These are phyloP conservation scores for Microplitis deprimator DNA, from an alignment of 2,888 invertebrate genomes.

Conservation along the genomic window DNA sequence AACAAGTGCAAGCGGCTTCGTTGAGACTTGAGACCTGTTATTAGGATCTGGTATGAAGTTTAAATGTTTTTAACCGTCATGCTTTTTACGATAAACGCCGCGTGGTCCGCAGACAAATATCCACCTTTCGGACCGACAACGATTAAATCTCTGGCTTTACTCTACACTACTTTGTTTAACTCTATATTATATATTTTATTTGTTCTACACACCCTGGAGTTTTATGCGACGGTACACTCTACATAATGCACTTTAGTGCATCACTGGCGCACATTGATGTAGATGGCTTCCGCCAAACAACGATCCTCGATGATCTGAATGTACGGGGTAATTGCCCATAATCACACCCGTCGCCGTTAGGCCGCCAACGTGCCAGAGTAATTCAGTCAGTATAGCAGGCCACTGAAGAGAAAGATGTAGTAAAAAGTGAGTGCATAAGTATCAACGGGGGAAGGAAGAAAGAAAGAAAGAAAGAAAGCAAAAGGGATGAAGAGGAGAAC, in stretches of 20 bases:
- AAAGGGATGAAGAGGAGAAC: slow-evolving; percentile 21
- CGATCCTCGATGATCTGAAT: slow-evolving; percentile 41
- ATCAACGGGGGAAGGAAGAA: slow-evolving; percentile 11
- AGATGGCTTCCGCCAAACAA: slow-evolving; percentile 33
- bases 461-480: slow-evolving; percentile 3
- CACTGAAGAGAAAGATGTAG: not conserved
- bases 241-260: not conserved
- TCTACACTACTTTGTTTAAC: slow-evolving; percentile 23
- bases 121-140: slow-evolving; percentile 54
- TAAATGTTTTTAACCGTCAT: slow-evolving; percentile 59
- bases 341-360: slow-evolving; percentile 60
- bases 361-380: slow-evolving; percentile 32
- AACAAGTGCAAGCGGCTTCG: slow-evolving; percentile 13
- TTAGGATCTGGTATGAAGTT: slow-evolving; percentile 55
- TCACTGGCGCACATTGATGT: not conserved
- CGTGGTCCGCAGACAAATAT: slow-evolving; percentile 51
- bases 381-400: not conserved
- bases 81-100: slow-evolving; percentile 54
- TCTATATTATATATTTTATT: slow-evolving; percentile 9
- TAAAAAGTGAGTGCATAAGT: not conserved
- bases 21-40: slow-evolving; percentile 54
- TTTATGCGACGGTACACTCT: slow-evolving; percentile 10
- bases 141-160: slow-evolving; percentile 25
- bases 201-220: not conserved
- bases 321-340: slow-evolving; percentile 57